Base-by-base conservation (phyloP, 1,140 invertebrate species). In the Hermatobates lingyangjiaoensis region DNA sequence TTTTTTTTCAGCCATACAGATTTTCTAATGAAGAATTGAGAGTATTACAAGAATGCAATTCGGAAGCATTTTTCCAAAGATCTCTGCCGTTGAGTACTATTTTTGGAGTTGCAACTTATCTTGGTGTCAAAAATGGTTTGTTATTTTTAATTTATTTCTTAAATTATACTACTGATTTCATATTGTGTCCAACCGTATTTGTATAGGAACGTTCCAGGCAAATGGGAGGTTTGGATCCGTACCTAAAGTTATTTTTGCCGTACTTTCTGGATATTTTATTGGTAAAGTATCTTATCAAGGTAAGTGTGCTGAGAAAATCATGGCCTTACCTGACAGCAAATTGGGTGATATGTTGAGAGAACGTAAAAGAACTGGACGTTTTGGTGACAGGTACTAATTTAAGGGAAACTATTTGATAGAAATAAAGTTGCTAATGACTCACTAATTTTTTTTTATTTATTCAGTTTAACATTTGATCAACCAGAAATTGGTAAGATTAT, bases 271-370 rank as follows among this genome's bases (percentile, higher is more conserved):
- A 5, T 85, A 83, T 65, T 75, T 85, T 58, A 40, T 81, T 1
- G 82, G 82, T 2, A 83, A 83, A 66, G 66, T 83, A 38, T 83
- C 81, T 1, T 86, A 85, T 58, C 79, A 81, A 62, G 61, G 66
- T 38, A 74, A 71, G 53, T 84, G 81, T 62, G 75, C 77, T 3
- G 80, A 84, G 53, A 84, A 82, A 63, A 65, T 86, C 1, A 81
- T 86, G 76, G 68, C 72, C 10, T 62, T 84, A 24, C 80, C 80
- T 4, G 68, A 75, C 55, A 74, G 73, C 63, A 64, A 62, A 52
- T 63, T 80, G 14, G 77, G 71, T 5, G 73, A 76, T 56, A 64
- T 73, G 45, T 61, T 79, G 14, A 63, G 74, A n/a, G 70, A 74
- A 51, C 65, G 66, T 54, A 66, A 65, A 18, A 42, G 39, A 20